phyloP scores from a whole-genome alignment of 1,140 invertebrate species.

The Tetramorium alpestre region DNA sequence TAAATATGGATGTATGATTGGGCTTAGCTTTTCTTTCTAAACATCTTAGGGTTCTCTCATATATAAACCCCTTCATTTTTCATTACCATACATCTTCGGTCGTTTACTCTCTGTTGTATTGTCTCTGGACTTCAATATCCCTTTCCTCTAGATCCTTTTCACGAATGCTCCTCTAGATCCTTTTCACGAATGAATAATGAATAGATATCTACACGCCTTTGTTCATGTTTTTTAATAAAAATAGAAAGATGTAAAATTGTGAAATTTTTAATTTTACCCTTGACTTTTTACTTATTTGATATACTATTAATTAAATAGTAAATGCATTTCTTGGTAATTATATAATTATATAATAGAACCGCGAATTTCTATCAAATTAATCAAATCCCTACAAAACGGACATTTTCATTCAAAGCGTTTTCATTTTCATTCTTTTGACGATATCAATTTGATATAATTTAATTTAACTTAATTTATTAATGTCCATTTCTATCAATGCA shows the following conservation, averaged over 20 bases:
- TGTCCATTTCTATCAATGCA: no score
- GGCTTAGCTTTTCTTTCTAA: not conserved
- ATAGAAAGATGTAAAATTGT: not conserved
- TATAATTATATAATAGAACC: not conserved
- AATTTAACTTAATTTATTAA: not conserved
- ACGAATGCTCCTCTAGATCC: not conserved
- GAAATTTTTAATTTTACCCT: not conserved
- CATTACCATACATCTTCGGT: not conserved
- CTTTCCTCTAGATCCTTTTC: not conserved
- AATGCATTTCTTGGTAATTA: not conserved
- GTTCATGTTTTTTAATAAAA: not conserved
- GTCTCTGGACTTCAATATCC: not conserved
- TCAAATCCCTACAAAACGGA: not conserved
- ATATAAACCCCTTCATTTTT: conserved; percentile 3
- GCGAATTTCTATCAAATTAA: not conserved
- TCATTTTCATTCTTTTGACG: not conserved
- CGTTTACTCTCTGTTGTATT: not conserved
- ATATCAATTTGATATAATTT: not conserved
- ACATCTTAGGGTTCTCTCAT: not conserved
- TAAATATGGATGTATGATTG: conserved; percentile 9
- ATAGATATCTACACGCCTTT: not conserved
- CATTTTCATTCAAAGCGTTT: not conserved
- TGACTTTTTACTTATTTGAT: not conserved
- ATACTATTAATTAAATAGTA: not conserved
- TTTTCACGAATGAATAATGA: not conserved